Base-by-base conservation (phyloP, 2,113 vertebrate genomes). In the Chlorocebus sabaeus region DNA sequence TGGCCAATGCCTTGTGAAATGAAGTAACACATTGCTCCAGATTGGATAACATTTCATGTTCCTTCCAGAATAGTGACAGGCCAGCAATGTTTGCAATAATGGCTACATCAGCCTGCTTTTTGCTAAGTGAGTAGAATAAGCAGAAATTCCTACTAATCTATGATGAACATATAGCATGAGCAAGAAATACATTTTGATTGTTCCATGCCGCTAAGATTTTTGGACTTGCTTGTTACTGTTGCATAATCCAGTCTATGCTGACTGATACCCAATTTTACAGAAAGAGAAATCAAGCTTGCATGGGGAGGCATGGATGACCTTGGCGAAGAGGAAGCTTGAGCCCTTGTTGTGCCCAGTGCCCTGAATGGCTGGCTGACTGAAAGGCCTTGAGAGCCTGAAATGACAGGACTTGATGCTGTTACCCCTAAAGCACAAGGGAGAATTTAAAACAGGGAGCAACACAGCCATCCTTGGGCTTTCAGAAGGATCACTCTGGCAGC, bases 221-320 rank as follows among this genome's bases (percentile, higher is more conserved):
- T n/a, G 61, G 87, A 25, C 64, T 72, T 94, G 75, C 18, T 97
- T 80, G 45, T 67, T 79, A 85, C 38, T 8, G 12, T 40, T 2
- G 7, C 23, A 43, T 59, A 40, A 45, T 27, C 40, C 84, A 64
- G 50, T 70, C n/a, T 4, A 1, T 9, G 43, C 80, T 92, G 89
- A 95, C 86, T 12, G 8, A 82, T 23, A 73, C 8, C 40, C 10
- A 2, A 3, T 67, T 78, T 86, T 76, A n/a, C 8, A 43, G 52
- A 20, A 22, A 32, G 72, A 52, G 16, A 70, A n/a, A 45, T 55
- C 73, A 32, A n/a, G 40, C 32, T n/a, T 38, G 67, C 25, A 0
- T 4, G 43, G 35, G 48, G 52, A 85, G 70, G 27, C 55, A 0
- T 20, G 23, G 70, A 35, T n/a, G 40, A 75, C 10, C 70, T n/a